These are phyloP conservation scores for Xestobium rufovillosum DNA, from an alignment of 2,888 invertebrate species.

Conservation along the genomic window DNA sequence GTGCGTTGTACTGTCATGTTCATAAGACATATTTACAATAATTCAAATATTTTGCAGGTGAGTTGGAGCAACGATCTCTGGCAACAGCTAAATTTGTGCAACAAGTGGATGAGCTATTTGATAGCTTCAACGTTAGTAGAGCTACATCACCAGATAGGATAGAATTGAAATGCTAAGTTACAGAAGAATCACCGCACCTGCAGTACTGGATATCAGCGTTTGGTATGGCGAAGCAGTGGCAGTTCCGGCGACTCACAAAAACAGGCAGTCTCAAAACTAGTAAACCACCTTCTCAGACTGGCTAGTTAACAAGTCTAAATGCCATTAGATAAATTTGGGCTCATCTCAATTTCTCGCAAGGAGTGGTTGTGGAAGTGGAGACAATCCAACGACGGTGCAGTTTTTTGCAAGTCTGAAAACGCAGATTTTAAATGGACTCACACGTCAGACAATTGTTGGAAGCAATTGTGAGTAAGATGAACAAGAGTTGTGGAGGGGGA, in stretches of 20 bases:
- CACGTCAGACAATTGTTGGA: conserved; percentile 5
- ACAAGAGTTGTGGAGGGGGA: conserved; percentile 5
- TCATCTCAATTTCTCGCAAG: conserved; percentile 8
- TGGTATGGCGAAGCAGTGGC: conserved; percentile 17
- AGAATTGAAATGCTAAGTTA: conserved; percentile 14
- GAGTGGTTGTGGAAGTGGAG: conserved; percentile 16
- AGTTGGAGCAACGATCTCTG: conserved; percentile 13
- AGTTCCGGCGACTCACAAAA: conserved; percentile 6
- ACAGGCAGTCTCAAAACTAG: conserved; percentile 7
- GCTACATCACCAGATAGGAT: conserved; percentile 15
- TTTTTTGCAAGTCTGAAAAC: conserved; percentile 17
- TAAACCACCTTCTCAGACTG: conserved; percentile 21
- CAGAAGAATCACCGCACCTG: conserved; percentile 15
- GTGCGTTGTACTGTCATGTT: too few relatives aligned
- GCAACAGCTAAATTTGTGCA: conserved; percentile 22
- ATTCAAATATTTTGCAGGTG: conserved; percentile 6
- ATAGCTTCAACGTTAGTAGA: conserved; percentile 22
- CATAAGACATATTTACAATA: neutral
- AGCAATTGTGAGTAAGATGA: conserved; percentile 14
- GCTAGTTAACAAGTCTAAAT: conserved; percentile 18
- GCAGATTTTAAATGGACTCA: conserved; percentile 17
- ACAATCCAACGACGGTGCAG: conserved; percentile 10
- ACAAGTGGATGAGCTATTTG: conserved; percentile 25
- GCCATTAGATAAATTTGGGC: conserved; percentile 14
- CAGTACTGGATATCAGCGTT: conserved; percentile 16